Evolutionary conservation across 2,113 vertebrate species (phyloP).

Genomic region (Sylvilagus bachmani): DNA sequence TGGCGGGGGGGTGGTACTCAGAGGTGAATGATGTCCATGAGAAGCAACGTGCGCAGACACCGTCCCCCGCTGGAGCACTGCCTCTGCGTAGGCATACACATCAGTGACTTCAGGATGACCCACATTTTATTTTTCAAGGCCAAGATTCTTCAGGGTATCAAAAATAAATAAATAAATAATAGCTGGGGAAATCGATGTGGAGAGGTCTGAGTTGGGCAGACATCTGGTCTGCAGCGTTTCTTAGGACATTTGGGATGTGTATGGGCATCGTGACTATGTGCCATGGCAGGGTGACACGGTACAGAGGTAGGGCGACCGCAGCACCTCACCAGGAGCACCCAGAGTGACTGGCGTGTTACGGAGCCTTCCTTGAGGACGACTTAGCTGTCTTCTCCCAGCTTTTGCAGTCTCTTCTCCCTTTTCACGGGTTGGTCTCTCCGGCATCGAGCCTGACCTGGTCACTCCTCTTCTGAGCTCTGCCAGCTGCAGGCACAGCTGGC

Average conservation of each 20-base stretch:
- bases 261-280: neutral
- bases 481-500: neutral
- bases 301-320: neutral
- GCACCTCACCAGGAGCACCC: neutral
- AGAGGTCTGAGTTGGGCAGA: neutral
- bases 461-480: neutral
- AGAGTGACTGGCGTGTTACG: neutral
- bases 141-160: neutral
- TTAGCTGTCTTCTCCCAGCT: neutral
- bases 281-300: neutral
- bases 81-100: neutral
- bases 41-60: rapidly evolving
- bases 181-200: neutral
- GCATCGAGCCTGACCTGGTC: neutral
- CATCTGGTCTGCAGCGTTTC: neutral
- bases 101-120: neutral
- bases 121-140: neutral
- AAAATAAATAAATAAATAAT: too few species aligned
- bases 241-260: neutral
- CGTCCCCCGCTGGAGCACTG: neutral
- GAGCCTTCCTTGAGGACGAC: neutral
- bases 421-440: neutral
- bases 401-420: neutral
- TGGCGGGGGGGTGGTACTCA: neutral
- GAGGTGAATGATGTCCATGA: neutral